phyloP scores from a whole-genome alignment of 2,888 invertebrate species.

The Ferrisia virgata region DNA sequence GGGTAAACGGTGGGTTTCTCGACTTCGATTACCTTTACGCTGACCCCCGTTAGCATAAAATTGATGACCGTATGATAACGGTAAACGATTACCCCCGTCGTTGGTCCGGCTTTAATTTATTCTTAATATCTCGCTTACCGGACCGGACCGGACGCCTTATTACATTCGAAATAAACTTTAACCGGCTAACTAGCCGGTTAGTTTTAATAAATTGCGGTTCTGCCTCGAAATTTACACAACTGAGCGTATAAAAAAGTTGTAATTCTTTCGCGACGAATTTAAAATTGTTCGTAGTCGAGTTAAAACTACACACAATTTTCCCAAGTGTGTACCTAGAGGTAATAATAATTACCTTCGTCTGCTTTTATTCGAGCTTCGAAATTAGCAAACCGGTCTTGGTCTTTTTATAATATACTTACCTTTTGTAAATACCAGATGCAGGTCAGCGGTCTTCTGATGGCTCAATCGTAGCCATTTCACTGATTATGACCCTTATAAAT shows the following conservation, averaged over 20 bases:
- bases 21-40: constrained; percentile 3
- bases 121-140: constrained; percentile 14
- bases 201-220: constrained; percentile 5
- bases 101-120: neutral
- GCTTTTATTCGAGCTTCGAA: neutral
- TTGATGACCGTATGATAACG: constrained; percentile 14
- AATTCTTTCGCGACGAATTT: neutral
- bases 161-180: constrained; percentile 10
- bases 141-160: neutral
- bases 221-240: neutral
- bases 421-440: neutral
- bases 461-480: neutral
- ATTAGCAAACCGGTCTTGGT: neutral
- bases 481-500: neutral
- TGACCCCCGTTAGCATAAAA: neutral
- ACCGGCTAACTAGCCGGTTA: neutral
- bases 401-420: neutral
- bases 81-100: neutral
- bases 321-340: neutral
- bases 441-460: neutral
- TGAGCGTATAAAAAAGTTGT: neutral
- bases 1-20: constrained; percentile 1
- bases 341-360: neutral
- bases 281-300: neutral
- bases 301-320: neutral